Conservation (phyloP, 2,888 invertebrate species). For the Xylota segnis region DNA sequence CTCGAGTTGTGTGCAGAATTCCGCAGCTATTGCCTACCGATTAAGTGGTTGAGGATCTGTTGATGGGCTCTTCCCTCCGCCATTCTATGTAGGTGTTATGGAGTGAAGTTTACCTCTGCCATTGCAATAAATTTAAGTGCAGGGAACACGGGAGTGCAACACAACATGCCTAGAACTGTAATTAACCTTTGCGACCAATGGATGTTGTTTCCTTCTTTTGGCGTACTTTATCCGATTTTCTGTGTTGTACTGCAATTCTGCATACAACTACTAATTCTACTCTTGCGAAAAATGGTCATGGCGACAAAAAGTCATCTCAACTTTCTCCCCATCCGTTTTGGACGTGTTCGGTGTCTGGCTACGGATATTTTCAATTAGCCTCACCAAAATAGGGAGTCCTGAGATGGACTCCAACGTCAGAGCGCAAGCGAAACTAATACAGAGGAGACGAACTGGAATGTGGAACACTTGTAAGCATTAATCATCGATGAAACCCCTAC, state of each 20-base stretch:
- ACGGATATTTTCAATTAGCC: conserved; percentile 74
- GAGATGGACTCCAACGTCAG: conserved; percentile 18
- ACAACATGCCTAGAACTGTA: conserved; percentile 72
- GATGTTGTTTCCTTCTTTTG: conserved; percentile 68
- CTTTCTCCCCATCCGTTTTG: conserved; percentile 60
- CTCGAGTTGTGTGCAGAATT: conserved; percentile 51
- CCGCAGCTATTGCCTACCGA: conserved; percentile 62
- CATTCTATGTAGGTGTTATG: conserved; percentile 56
- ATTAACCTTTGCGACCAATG: conserved; percentile 74
- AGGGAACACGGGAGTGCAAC: conserved; percentile 68
- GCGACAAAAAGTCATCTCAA: conserved; percentile 68
- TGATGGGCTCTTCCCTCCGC: conserved; percentile 59
- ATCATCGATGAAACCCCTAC: conserved; percentile 68
- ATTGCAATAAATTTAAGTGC: conserved; percentile 69
- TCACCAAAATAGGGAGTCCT: conserved; percentile 57
- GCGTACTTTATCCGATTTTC: conserved; percentile 62
- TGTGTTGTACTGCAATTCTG: conserved; percentile 52
- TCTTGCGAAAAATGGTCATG: conserved; percentile 25
- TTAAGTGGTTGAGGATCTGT: conserved; percentile 76
- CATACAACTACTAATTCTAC: conserved; percentile 51
- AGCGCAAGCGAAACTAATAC: conserved; percentile 20
- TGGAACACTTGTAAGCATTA: conserved; percentile 73
- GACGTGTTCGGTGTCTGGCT: conserved; percentile 50
- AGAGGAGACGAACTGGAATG: conserved; percentile 53
- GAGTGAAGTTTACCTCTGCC: conserved; percentile 44